phyloP scores from a whole-genome alignment of 2,888 invertebrate genomes.

The Sminthurides aquaticus region DNA sequence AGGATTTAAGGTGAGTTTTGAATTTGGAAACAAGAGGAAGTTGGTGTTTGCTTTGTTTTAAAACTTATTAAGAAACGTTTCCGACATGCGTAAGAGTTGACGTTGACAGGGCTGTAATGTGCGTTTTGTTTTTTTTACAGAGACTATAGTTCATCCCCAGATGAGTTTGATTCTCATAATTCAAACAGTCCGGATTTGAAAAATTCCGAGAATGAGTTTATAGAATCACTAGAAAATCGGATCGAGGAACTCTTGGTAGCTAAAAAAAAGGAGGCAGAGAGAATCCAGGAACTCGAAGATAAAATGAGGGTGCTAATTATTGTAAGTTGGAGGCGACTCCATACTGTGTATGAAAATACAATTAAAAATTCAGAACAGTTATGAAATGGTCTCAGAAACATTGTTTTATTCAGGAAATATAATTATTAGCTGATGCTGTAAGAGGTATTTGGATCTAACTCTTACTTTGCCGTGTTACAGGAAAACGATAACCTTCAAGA shows the following conservation, averaged over 20 bases:
- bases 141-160: conserved; percentile 40
- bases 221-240: conserved; percentile 36
- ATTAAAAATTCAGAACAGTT: too few species aligned
- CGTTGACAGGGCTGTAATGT: too few species aligned
- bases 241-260: conserved; percentile 38
- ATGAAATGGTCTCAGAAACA: too few species aligned
- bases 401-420: too few species aligned
- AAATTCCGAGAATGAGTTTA: conserved; percentile 40
- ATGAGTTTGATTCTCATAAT: conserved; percentile 37
- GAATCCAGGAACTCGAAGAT: conserved; percentile 37
- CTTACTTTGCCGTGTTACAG: conserved; percentile 48
- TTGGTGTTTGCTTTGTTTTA: too few species aligned
- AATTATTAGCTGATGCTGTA: too few species aligned
- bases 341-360: too few species aligned
- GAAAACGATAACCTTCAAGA: conserved; percentile 65
- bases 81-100: too few species aligned
- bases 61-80: too few species aligned
- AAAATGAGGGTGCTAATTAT: conserved; percentile 38
- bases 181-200: conserved; percentile 42
- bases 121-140: conserved; percentile 25
- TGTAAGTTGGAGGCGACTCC: conserved; percentile 28
- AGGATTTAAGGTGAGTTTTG: conserved; percentile 37
- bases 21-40: too few species aligned
- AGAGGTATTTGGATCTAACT: neutral
- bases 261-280: conserved; percentile 36